These are phyloP conservation scores for Apis dorsata DNA, from an alignment of 1,140 invertebrate species.

Conservation along the genomic window DNA sequence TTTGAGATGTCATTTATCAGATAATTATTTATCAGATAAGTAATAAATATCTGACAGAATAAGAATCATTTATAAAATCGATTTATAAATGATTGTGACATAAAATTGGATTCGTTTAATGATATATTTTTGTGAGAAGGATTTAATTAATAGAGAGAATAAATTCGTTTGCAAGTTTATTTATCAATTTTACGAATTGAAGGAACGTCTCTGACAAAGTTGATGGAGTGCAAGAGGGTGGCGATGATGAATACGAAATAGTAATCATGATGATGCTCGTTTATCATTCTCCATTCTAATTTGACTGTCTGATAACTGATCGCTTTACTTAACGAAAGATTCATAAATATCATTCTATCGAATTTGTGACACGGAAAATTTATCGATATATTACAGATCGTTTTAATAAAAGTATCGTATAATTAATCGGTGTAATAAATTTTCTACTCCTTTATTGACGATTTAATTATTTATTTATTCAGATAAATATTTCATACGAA, in stretches of 20 bases:
- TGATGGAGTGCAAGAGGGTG: conserved; percentile 5
- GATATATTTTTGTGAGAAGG: too few species aligned
- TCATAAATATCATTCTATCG: too few species aligned
- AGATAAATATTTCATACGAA: not conserved
- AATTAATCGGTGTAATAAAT: too few species aligned
- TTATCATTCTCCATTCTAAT: conserved; percentile 14
- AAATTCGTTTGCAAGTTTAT: not conserved
- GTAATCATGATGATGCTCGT: conserved; percentile 21
- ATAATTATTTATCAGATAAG: too few species aligned
- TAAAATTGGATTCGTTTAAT: too few species aligned
- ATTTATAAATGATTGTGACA: too few species aligned
- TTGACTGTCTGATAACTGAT: conserved; percentile 12
- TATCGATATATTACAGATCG: not conserved
- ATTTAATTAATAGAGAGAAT: too few species aligned
- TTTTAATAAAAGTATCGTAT: too few species aligned
- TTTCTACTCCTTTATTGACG: not conserved
- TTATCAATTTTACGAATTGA: not conserved
- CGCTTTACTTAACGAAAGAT: conserved; percentile 3
- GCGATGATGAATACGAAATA: conserved; percentile 14
- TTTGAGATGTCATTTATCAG: too few species aligned
- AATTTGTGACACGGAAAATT: not conserved
- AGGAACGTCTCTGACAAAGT: not conserved
- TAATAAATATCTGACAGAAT: too few species aligned
- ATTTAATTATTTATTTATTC: not conserved
- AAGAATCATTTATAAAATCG: too few species aligned